These are phyloP conservation scores for Sycophaga agraensis DNA, from an alignment of 1,140 invertebrate genomes.

Conservation along the genomic window DNA sequence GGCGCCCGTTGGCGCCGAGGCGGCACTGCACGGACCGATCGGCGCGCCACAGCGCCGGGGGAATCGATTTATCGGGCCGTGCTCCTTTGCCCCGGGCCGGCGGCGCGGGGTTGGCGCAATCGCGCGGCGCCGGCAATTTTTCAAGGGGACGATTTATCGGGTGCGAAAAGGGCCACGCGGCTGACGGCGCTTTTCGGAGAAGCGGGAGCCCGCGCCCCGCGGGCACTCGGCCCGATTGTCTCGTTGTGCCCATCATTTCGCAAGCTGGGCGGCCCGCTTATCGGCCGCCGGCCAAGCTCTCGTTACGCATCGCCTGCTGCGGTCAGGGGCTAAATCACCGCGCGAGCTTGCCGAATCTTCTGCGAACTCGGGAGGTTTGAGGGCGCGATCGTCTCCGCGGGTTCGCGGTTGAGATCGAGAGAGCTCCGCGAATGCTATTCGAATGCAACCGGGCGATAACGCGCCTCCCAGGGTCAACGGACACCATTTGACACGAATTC, in stretches of 20 bases:
- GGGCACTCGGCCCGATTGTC: neutral
- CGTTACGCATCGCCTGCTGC: neutral
- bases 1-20: too few relatives aligned
- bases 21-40: too few relatives aligned
- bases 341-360: neutral
- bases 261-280: too few relatives aligned
- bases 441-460: too few relatives aligned
- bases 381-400: too few relatives aligned
- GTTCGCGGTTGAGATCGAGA: too few relatives aligned
- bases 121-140: constrained; percentile 17
- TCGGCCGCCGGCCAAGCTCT: too few relatives aligned
- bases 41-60: neutral
- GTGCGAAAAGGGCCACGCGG: constrained; percentile 9
- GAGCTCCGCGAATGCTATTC: too few relatives aligned
- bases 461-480: too few relatives aligned
- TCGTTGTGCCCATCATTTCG: too few relatives aligned
- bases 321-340: neutral
- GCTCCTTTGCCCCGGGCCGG: neutral
- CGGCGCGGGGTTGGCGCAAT: neutral
- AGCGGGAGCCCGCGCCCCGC: too few relatives aligned
- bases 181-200: constrained; percentile 7
- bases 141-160: constrained; percentile 26
- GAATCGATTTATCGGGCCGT: constrained; percentile 28
- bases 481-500: too few relatives aligned
- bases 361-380: neutral